A percentile compares a stretch with the other conserved stretches of the same genome.
These are phyloP conservation scores for Cherax destructor DNA, from an alignment of 1,140 invertebrate genomes.

Conservation along the genomic window DNA sequence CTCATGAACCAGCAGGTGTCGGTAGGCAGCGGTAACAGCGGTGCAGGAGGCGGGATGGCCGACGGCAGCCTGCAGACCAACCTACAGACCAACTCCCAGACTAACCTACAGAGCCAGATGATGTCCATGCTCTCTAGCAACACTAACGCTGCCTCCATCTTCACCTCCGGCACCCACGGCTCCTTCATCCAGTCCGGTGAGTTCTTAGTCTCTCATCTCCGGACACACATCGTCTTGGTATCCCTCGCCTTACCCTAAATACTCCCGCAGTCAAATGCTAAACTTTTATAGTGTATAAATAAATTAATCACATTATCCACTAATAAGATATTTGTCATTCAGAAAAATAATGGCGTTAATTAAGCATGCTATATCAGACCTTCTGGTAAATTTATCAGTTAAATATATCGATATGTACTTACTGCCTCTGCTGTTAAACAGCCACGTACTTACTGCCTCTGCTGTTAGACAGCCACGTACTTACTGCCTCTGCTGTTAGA, in stretches of 20 bases:
- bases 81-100: conserved; percentile 25
- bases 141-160: conserved; percentile 49
- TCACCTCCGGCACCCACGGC: conserved; percentile 32
- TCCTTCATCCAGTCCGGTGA: conserved; percentile 54
- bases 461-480: too few species aligned
- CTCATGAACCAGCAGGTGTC: conserved; percentile 62
- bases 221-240: neutral
- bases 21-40: neutral
- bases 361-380: too few species aligned
- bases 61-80: neutral
- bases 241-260: neutral
- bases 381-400: too few species aligned
- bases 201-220: neutral
- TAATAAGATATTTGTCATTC: too few species aligned
- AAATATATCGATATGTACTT: too few species aligned
- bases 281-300: too few species aligned
- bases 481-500: too few species aligned
- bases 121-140: conserved; percentile 58
- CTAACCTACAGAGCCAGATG: conserved; percentile 60
- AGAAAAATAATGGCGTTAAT: too few species aligned
- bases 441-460: too few species aligned
- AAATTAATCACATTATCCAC: too few species aligned
- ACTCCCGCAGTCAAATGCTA: too few species aligned
- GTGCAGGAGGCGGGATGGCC: neutral
- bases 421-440: too few species aligned